Conservation (phyloP, 2,113 vertebrate species). For the Pelobates fuscus region DNA sequence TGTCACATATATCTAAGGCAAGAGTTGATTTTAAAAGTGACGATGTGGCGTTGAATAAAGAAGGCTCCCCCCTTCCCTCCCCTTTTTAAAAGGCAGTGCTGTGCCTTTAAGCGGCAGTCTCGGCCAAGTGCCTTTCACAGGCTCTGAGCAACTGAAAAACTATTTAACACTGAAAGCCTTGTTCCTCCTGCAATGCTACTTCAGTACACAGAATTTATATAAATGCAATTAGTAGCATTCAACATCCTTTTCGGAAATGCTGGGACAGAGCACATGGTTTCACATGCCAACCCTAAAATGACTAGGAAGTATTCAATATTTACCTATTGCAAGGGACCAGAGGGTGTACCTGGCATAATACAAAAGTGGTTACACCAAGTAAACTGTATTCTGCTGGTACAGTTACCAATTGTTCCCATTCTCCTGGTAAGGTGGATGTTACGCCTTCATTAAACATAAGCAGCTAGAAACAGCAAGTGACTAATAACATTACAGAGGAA, state of each 20-base stretch:
- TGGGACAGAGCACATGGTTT: not conserved
- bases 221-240: conserved; percentile 5
- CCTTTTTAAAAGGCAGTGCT: no score
- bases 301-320: not conserved
- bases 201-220: not conserved
- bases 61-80: no score
- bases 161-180: conserved; percentile 8
- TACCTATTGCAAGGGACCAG: not conserved
- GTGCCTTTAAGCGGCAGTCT: not conserved
- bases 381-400: no score
- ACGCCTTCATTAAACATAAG: conserved; percentile 40
- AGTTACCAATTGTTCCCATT: conserved; percentile 8
- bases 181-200: not conserved
- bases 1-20: no score
- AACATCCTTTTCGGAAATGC: not conserved
- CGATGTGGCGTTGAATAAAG: no score
- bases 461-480: conserved; percentile 28
- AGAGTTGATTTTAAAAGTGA: no score
- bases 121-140: not conserved
- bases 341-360: no score
- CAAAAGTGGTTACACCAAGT: not conserved
- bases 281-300: not conserved
- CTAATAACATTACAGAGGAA: not conserved
- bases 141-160: not conserved
- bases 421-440: conserved; percentile 8